These are phyloP conservation scores for Drosophila quinaria DNA, from an alignment of 2,888 invertebrate genomes.

Conservation along the genomic window DNA sequence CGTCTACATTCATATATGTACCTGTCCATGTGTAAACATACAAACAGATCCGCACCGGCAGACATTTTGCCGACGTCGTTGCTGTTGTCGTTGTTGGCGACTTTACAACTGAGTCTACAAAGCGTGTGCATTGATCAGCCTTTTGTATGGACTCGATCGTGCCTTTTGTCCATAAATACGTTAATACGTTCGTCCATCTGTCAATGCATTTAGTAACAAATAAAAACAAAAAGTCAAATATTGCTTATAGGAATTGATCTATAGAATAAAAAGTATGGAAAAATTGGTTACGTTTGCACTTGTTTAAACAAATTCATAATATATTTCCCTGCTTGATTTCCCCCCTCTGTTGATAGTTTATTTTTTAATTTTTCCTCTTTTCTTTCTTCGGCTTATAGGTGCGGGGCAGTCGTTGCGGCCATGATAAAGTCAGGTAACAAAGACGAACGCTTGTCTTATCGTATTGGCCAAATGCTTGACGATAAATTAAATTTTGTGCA, in stretches of 20 bases:
- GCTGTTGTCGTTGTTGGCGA: conserved; percentile 15
- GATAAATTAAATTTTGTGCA: conserved; percentile 78
- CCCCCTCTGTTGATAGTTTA: conserved; percentile 5
- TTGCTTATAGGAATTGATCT: conserved; percentile 39
- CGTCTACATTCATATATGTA: conserved; percentile 5
- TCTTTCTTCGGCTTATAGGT: conserved; percentile 58
- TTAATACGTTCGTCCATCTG: conserved; percentile 53
- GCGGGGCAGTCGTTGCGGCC: conserved; percentile 38
- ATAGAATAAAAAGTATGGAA: conserved; percentile 48
- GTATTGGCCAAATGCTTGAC: conserved; percentile 67
- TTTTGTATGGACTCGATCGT: conserved; percentile 67
- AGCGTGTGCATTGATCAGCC: conserved; percentile 65
- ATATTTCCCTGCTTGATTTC: not conserved
- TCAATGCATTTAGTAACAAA: conserved; percentile 64
- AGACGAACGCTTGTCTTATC: conserved; percentile 63
- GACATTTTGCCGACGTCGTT: conserved; percentile 58
- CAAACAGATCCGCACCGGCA: conserved; percentile 57
- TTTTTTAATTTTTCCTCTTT: conserved; percentile 30
- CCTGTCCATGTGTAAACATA: conserved; percentile 47
- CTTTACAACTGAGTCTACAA: conserved; percentile 74
- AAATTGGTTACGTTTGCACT: conserved; percentile 76
- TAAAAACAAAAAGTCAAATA: conserved; percentile 12
- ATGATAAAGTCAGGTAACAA: conserved; percentile 58
- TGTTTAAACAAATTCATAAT: conserved; percentile 64
- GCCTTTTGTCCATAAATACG: conserved; percentile 44